Base-by-base conservation (phyloP, 2,888 invertebrate genomes). In the Hecatera dysodea region DNA sequence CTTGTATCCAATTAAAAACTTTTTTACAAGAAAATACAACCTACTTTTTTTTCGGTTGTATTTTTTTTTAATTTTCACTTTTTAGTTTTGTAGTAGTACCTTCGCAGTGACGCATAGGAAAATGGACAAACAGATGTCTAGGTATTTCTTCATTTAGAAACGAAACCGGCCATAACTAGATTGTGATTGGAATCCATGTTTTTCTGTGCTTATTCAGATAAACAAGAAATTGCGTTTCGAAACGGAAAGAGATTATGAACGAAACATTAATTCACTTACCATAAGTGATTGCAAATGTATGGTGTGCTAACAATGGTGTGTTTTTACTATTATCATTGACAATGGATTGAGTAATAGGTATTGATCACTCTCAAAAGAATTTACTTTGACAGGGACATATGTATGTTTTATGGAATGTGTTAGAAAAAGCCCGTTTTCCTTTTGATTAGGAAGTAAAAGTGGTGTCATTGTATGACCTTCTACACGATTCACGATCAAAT, bases 301-400 rank as follows among this genome's bases (percentile, higher is more conserved):
- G 53, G 69, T 55, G 46, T 48, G 46, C 69, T 22, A 68, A 76
- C 73, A 73, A 73, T 73, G 53, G 22, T 15, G 19, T 48, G 53
- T 73, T 73, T 33, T 68, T 76, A 17, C 24, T 19, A 1, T n/a
- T 42, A 42, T n/a, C 0, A 67, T 60, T 55, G 69, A 48, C 57
- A 73, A 73, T 69, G 11, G 46, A 76, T 76, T 73, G 46, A 48
- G 66, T 22, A 44, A 62, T 36, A n/a, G n/a, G n/a, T n/a, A 42
- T 11, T 52, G 19, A 52, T 27, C 27, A 22, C 15, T 52, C 11
- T 19, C 42, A 19, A 62, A 62, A 12, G 6, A 52, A 36, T 52
- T 17, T 19, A 11, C 2, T 33, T 19, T 11, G 19, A 7, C 15
- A 19, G 9, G 9, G 22, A 29, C 15, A 67, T 11, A 36, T 17